Base-by-base conservation (phyloP, 2,888 invertebrate species). In the Magallana nippona region DNA sequence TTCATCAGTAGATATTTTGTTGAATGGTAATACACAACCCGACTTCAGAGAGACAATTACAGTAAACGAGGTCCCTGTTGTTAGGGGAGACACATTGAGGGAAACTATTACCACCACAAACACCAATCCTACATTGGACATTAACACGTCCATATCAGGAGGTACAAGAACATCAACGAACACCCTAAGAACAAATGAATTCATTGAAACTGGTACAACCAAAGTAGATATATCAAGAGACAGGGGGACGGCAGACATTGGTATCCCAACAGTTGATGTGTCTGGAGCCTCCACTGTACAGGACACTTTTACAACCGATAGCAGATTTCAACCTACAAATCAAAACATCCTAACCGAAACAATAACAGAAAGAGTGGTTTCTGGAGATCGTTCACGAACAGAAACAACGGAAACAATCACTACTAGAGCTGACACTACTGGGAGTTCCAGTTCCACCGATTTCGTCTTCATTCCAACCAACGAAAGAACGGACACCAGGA, bases 161-260 rank as follows among this genome's bases (percentile, higher is more conserved):
- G 71, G 32, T 71, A 13, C 22, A 2, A 22, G 71, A 5, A 32
- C 22, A 10, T 71, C 71, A 32, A 13, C 71, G 5, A 13, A 19
- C 32, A 27, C 71, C 3, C 15, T 71, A 11, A 32, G 32, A 71
- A 71, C 71, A 71, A 71, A 71, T 27, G 71, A 71, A 27, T 71
- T 22, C 32, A 71, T 71, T 27, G 71, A 71, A 71, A 71, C 71
- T 15, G 71, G 71, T 11, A 71, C 71, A 11, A 71, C 71, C 32
- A 71, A 71, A 27, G 27, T 71, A 15, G 71, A 71, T 15, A 71
- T 71, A 15, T 71, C 71, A 11, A 32, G 27, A 13, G 32, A 27
- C 32, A 71, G 71, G 13, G 27, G 71, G 2, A 71, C 71, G 10
- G 1, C 71, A 32, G 17, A 3, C 15, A 27, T 71, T 27, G 27